Percentiles rank a stretch among this genome's conserved stretches.
These are phyloP conservation scores for Proterorhinus semilunaris DNA, from an alignment of 2,113 vertebrate genomes.

Conservation along the genomic window DNA sequence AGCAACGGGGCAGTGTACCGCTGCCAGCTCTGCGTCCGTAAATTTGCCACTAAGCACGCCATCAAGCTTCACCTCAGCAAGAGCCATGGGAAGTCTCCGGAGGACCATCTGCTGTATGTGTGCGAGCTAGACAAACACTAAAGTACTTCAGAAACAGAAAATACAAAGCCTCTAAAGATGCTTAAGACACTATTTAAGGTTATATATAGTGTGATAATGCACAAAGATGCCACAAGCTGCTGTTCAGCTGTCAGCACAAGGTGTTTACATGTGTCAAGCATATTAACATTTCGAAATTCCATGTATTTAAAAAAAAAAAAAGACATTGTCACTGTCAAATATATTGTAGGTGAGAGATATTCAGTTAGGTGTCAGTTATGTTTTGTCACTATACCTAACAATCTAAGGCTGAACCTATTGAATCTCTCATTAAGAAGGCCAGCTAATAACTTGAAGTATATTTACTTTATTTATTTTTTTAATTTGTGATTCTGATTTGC, in stretches of 20 bases:
- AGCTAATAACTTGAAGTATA: conserved; percentile 68
- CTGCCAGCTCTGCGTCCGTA: conserved; percentile 93
- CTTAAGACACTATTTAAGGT: conserved; percentile 21
- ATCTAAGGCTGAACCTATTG: conserved; percentile 21
- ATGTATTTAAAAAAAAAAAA: conserved; percentile 61
- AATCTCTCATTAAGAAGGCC: conserved; percentile 55
- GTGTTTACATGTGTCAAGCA: conserved; percentile 86
- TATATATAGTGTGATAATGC: conserved; percentile 64
- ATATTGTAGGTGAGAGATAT: conserved; percentile 52
- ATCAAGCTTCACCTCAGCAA: conserved; percentile 98
- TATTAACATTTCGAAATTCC: conserved; percentile 79
- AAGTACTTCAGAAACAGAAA: conserved; percentile 49
- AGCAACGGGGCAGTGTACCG: conserved; percentile 83
- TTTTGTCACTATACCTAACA: conserved; percentile 27
- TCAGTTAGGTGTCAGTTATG: conserved; percentile 27
- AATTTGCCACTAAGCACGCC: conserved; percentile 96
- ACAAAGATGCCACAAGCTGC: conserved; percentile 86
- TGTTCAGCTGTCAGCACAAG: conserved; percentile 86
- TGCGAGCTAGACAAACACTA: conserved; percentile 92
- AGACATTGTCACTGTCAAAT: conserved; percentile 48
- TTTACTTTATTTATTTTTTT: conserved; percentile 70
- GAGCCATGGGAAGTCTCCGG: conserved; percentile 94
- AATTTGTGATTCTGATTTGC: conserved; percentile 62
- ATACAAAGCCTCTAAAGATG: conserved; percentile 42
- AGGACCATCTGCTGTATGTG: conserved; percentile 94